phyloP scores from a whole-genome alignment of 2,888 invertebrate genomes.

The Argyra leucocephala region DNA sequence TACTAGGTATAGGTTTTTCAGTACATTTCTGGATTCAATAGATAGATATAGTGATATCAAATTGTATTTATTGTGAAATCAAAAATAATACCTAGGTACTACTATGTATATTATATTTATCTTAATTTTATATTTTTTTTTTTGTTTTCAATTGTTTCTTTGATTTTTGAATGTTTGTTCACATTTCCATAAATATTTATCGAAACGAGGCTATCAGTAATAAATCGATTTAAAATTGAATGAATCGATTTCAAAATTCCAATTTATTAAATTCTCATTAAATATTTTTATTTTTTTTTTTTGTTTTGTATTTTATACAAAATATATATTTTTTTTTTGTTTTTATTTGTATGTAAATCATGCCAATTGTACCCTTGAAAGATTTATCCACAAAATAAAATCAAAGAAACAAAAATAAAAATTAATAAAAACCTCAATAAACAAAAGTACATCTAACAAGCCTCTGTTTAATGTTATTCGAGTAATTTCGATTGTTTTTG shows the following conservation, averaged over 20 bases:
- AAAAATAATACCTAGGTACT: no score
- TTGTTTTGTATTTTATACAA: no score
- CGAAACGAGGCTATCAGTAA: background rate
- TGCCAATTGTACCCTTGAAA: constrained; percentile 6
- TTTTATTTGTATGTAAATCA: background rate
- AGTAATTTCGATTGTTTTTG: background rate
- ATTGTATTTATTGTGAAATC: no score
- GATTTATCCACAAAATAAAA: background rate
- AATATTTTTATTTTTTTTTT: background rate
- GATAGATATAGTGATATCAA: no score
- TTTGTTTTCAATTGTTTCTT: no score
- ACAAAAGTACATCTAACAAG: background rate
- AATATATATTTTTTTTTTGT: no score
- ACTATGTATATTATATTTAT: no score
- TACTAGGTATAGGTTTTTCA: no score
- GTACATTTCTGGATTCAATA: no score
- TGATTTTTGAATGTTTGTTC: no score
- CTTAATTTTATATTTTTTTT: no score
- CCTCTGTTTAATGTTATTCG: constrained; percentile 1
- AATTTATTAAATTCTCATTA: constrained; percentile 6
- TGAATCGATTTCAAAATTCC: background rate
- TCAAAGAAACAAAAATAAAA: background rate
- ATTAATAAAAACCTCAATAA: background rate
- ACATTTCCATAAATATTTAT: background rate
- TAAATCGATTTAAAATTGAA: background rate